Base-by-base conservation (phyloP, 2,888 invertebrate genomes). In the Papilio demoleus region DNA sequence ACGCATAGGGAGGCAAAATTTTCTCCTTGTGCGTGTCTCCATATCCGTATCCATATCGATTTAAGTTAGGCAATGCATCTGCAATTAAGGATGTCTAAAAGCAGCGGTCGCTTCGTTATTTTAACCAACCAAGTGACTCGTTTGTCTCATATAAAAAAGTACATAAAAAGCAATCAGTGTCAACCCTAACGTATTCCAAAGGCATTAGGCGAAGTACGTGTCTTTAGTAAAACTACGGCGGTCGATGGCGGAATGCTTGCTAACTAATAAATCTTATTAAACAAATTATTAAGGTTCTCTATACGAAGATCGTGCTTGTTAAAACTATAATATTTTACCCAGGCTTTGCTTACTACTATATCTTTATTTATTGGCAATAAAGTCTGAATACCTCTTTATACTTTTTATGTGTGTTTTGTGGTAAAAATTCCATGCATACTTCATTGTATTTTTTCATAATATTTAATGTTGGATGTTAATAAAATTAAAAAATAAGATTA, bases 191-290 rank as follows among this genome's bases (percentile, higher is more conserved):
- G 34, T 19, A 47, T 38, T 68, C 65, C 64, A 65, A 68, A 68
- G 65, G 59, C 68, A 64, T 68, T 60, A 68, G 34, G 59, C 40
- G 60, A 68, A 68, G 64, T 68, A 68, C 65, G 68, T 68, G 68
- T 60, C 60, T 65, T 68, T 53, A 68, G 60, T 65, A 65, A 68
- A 68, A 68, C 68, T 68, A 56, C 59, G 64, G 68, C 58, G 59
- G 42, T 59, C 31, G 68, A 64, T 50, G 11, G 40, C 38, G 68
- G 45, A 59, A 59, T 64, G 64, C 56, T 60, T 50, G 59, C 31
- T 64, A 64, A 58, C 64, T 59, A 47, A 64, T 64, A 59, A 68
- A 68, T 64, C 47, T 47, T 68, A 50, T 58, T 58, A 64, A 68
- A 58, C 53, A 59, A 59, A 38, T 59, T 59, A 34, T 59, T 59